Percentiles rank a stretch among this genome's conserved stretches.
Conservation (phyloP, 2,888 invertebrate genomes). For the Ichneumoninae sp. region DNA sequence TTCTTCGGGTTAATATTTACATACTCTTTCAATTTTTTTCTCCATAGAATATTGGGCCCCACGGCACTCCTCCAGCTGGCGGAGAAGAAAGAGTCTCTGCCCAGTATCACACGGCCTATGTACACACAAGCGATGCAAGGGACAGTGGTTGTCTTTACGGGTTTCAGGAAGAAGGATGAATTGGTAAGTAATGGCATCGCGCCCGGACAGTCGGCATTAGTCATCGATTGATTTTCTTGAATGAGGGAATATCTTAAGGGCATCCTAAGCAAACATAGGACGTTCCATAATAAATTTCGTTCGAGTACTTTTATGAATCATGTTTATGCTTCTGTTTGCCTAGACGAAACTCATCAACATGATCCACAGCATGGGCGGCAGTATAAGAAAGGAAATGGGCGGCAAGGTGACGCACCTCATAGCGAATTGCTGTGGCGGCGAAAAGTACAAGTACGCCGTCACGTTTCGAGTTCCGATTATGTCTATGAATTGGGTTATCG, state of each 20-base stretch:
- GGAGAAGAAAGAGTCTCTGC: slow-evolving; percentile 89
- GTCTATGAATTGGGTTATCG: slow-evolving; percentile 94
- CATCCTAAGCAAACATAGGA: not conserved
- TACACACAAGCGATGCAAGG: slow-evolving; percentile 95
- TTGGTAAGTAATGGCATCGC: slow-evolving; percentile 88
- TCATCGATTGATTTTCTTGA: slow-evolving; percentile 37
- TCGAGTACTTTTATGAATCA: slow-evolving; percentile 13
- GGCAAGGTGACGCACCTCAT: slow-evolving; percentile 96
- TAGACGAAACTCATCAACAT: slow-evolving; percentile 94
- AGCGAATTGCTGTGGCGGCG: slow-evolving; percentile 94
- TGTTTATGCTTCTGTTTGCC: slow-evolving; percentile 65
- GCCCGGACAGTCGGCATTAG: slow-evolving; percentile 14
- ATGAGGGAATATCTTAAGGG: not conserved
- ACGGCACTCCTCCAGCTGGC: slow-evolving; percentile 92
- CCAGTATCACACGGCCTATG: slow-evolving; percentile 92
- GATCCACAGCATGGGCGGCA: slow-evolving; percentile 98
- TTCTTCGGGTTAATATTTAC: slow-evolving; percentile 11
- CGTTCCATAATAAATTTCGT: not conserved
- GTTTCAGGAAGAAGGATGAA: slow-evolving; percentile 95
- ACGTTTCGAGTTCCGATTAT: slow-evolving; percentile 96
- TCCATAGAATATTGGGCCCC: slow-evolving; percentile 90
- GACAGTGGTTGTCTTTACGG: slow-evolving; percentile 95
- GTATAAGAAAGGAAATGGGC: slow-evolving; percentile 95
- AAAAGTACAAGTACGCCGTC: slow-evolving; percentile 97
- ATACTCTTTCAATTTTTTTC: slow-evolving; percentile 65